Evolutionary conservation across 2,113 vertebrate species (phyloP).

Genomic region (Anseranas semipalmata): DNA sequence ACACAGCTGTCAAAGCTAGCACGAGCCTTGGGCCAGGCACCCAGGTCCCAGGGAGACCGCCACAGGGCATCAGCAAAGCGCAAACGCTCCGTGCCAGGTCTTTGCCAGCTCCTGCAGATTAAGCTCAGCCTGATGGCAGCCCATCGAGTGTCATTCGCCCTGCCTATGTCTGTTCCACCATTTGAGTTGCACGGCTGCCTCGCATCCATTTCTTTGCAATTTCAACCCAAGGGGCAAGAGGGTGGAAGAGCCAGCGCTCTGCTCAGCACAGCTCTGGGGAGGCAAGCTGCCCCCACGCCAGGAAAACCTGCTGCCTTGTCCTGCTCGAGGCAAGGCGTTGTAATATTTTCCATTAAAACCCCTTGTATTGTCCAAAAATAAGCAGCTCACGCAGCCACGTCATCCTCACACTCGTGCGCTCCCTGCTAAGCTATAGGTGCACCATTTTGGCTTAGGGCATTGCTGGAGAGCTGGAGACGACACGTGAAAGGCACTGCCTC

Average conservation of each 20-base stretch:
- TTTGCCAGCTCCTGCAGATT: not conserved
- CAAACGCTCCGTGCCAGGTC: not conserved
- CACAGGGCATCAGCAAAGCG: not conserved
- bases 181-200: not conserved
- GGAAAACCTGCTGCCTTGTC: not conserved
- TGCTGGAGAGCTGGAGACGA: not conserved
- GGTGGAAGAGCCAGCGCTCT: not conserved
- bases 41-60: not conserved
- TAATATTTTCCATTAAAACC: accelerated
- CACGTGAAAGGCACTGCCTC: not conserved
- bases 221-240: not conserved
- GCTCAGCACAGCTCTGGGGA: accelerated
- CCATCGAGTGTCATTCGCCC: not conserved
- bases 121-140: not conserved
- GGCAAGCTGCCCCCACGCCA: not conserved
- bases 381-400: accelerated
- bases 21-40: not conserved
- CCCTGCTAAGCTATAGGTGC: not conserved
- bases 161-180: not conserved
- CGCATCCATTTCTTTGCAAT: not conserved
- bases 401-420: not conserved
- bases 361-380: not conserved
- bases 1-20: not conserved
- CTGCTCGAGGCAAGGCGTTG: not conserved
- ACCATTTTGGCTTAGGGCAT: not conserved